Percentiles rank a stretch among this genome's conserved stretches.
These are phyloP conservation scores for Xiphorhynchus elegans DNA, from an alignment of 2,113 vertebrate species.

Conservation along the genomic window DNA sequence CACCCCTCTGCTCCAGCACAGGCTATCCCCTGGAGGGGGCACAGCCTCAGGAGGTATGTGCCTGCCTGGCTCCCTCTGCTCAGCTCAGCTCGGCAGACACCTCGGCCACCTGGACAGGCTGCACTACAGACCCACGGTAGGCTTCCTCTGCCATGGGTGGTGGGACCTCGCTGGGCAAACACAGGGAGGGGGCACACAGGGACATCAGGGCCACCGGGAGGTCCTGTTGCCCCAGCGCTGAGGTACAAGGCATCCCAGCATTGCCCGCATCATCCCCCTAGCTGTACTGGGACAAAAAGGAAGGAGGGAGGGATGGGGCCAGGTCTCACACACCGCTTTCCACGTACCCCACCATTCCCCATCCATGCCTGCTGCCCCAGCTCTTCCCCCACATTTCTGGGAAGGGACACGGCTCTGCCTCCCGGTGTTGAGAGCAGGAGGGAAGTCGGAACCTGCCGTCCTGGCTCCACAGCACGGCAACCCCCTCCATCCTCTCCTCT, in stretches of 20 bases:
- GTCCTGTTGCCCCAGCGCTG: not conserved
- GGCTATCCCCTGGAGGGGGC: not conserved
- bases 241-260: not conserved
- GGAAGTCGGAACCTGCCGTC: not conserved
- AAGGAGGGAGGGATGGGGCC: not conserved
- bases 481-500: not conserved
- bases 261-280: rapidly evolving
- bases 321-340: not conserved
- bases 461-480: not conserved
- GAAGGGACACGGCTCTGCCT: not conserved
- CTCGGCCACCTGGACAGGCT: not conserved
- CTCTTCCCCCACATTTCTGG: not conserved
- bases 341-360: rapidly evolving
- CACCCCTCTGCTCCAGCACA: not conserved
- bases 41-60: not conserved
- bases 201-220: not conserved
- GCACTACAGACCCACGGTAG: rapidly evolving
- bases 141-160: not conserved
- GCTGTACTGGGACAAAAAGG: rapidly evolving
- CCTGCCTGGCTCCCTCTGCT: not conserved
- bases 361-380: not conserved
- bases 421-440: rapidly evolving
- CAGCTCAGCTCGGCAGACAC: not conserved
- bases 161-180: not conserved
- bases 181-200: not conserved